Base-by-base conservation (phyloP, 2,797 vertebrate species). In the Tapera naevia region DNA sequence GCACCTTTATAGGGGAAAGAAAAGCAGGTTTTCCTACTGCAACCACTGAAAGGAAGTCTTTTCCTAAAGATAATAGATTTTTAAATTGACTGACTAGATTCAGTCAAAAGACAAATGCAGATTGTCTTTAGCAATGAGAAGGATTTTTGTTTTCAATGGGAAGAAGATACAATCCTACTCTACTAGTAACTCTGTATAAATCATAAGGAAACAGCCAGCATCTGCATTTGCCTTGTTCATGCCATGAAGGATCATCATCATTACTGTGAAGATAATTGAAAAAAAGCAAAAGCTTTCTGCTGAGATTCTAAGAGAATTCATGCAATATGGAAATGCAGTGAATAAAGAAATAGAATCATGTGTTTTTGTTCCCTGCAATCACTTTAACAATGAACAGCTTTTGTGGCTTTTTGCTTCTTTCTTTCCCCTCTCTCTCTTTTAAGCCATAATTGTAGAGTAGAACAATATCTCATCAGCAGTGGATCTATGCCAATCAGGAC, bases 221-320 rank as follows among this genome's bases (percentile, higher is more conserved):
- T 96, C 95, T 95, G 94, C 93, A 94, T 94, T 95, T 97, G 92
- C 91, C 85, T 96, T 97, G 66, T 93, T 96, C 85, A 6, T 96
- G 94, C 81, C 93, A 93, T 84, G 94, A 94, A 89, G 87, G 30
- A 93, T 91, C 91, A 95, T 89, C 88, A 88, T 89, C 76, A 89
- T 89, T 91, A 86, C 84, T 94, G 70, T 71, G 74, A 91, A 96
- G 81, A 93, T 86, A 95, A 93, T 84, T 82, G 89, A 75, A 88
- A 91, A 95, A 89, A 85, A 88, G 70, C 32, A 61, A 83, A 87
- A 96, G 81, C 73, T 88, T 95, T 94, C 73, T 91, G 73, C 82
- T 90, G 81, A 88, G 62, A 93, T 92, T 91, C 79, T 93, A 87
- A 86, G 67, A 88, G 64, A 92, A 93, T 92, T 94, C 70, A 76